A percentile compares a stretch with the other conserved stretches of the same genome.
Conservation (phyloP, 1,140 invertebrate species). For the Musca domestica region DNA sequence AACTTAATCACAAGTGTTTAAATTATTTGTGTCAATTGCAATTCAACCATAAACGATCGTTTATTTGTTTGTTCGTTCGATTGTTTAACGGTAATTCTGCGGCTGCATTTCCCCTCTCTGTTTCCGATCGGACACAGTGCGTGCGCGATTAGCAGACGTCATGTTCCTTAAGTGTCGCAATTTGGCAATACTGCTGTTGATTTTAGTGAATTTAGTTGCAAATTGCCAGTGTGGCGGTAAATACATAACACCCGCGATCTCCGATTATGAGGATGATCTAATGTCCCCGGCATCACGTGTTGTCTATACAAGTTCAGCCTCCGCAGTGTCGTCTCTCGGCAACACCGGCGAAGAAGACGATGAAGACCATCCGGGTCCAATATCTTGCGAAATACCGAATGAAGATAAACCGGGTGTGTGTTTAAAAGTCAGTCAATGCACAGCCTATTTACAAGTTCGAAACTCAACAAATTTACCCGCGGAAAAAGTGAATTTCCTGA, state of each 20-base stretch:
- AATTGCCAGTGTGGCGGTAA: constrained; percentile 4
- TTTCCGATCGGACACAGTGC: background rate
- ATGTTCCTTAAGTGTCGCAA: background rate
- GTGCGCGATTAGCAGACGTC: background rate
- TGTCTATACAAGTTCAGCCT: too few relatives aligned
- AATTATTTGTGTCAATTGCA: too few relatives aligned
- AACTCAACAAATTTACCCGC: constrained; percentile 43
- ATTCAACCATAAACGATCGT: too few relatives aligned
- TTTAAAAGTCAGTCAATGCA: constrained; percentile 37
- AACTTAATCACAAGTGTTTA: too few relatives aligned
- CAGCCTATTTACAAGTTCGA: constrained; percentile 44
- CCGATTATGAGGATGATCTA: background rate
- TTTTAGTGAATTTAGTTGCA: constrained; percentile 3
- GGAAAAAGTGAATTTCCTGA: constrained; percentile 49
- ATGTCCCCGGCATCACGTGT: background rate
- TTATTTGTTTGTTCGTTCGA: too few relatives aligned
- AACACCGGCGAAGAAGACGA: background rate
- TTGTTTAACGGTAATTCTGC: background rate
- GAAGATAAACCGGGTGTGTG: constrained; percentile 41
- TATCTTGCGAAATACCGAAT: constrained; percentile 45
- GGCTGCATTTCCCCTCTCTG: too few relatives aligned
- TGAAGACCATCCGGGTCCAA: background rate
- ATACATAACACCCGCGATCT: background rate
- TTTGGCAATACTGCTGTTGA: background rate
- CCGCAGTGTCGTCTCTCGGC: too few relatives aligned